These are phyloP conservation scores for Indicator maculatus DNA, from an alignment of 2,113 vertebrate genomes.

Conservation along the genomic window DNA sequence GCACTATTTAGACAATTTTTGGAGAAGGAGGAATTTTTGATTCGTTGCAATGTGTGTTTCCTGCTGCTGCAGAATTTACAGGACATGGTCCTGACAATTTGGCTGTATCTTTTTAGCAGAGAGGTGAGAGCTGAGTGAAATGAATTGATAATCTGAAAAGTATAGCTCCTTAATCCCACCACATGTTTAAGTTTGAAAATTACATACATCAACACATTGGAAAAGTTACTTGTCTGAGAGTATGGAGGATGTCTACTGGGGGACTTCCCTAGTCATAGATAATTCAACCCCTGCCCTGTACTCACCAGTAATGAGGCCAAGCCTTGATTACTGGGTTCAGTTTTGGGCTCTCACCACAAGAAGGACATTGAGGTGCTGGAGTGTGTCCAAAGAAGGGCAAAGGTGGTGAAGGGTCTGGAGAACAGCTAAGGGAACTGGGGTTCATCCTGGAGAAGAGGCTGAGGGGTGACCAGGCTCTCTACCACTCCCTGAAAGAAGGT, in stretches of 20 bases:
- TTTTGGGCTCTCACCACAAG: too few species aligned
- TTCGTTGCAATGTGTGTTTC: background rate
- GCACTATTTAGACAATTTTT: background rate
- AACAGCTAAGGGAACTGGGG: too few species aligned
- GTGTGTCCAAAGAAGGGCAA: too few species aligned
- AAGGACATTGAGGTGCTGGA: too few species aligned
- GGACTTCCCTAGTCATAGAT: too few species aligned
- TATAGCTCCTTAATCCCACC: background rate
- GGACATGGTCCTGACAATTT: background rate
- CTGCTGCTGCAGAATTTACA: background rate
- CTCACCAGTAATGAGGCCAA: too few species aligned
- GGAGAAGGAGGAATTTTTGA: background rate
- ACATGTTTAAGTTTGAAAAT: background rate
- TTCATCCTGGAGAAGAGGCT: too few species aligned
- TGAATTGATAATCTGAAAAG: background rate
- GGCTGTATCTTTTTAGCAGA: background rate
- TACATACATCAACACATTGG: background rate
- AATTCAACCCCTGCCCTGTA: too few species aligned
- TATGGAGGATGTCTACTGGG: background rate
- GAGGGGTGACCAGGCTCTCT: too few species aligned
- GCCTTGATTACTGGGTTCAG: too few species aligned
- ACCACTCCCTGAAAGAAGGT: too few species aligned
- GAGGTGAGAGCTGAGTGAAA: background rate
- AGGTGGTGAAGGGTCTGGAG: too few species aligned
- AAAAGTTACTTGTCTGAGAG: background rate